Conservation (phyloP, 2,888 invertebrate genomes). For the Sarcophaga variegata region DNA sequence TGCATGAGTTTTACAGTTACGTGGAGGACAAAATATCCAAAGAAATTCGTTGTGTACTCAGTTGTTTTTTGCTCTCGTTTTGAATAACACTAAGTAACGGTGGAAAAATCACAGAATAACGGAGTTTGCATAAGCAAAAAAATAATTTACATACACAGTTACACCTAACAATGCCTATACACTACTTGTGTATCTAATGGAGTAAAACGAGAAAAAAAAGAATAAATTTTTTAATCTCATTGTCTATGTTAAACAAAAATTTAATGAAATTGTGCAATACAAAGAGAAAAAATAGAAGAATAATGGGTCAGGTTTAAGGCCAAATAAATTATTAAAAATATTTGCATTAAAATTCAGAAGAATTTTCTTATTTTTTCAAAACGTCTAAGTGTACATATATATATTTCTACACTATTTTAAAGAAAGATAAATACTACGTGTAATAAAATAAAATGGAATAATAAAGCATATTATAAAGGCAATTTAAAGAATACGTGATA, state of each 20-base stretch:
- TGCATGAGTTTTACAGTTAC: slow-evolving; percentile 46
- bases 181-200: slow-evolving; percentile 59
- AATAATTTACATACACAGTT: slow-evolving; percentile 49
- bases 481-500: slow-evolving; percentile 35
- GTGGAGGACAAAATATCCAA: slow-evolving; percentile 59
- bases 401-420: too few relatives aligned
- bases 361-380: background rate
- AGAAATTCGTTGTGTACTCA: slow-evolving; percentile 41
- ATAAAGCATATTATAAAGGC: slow-evolving; percentile 32
- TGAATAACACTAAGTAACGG: slow-evolving; percentile 63
- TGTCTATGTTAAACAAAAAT: background rate
- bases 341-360: background rate
- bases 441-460: slow-evolving; percentile 3
- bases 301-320: background rate
- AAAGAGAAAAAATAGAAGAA: too few relatives aligned
- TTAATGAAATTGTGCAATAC: background rate
- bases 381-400: background rate
- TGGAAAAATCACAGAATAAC: slow-evolving; percentile 24
- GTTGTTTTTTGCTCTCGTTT: slow-evolving; percentile 62
- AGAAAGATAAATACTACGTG: background rate
- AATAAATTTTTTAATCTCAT: background rate
- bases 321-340: background rate
- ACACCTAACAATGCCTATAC: slow-evolving; percentile 31
- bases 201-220: slow-evolving; percentile 38
- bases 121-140: slow-evolving; percentile 18